phyloP scores from a whole-genome alignment of 2,113 vertebrate species.

The Lophotis ruficrista region DNA sequence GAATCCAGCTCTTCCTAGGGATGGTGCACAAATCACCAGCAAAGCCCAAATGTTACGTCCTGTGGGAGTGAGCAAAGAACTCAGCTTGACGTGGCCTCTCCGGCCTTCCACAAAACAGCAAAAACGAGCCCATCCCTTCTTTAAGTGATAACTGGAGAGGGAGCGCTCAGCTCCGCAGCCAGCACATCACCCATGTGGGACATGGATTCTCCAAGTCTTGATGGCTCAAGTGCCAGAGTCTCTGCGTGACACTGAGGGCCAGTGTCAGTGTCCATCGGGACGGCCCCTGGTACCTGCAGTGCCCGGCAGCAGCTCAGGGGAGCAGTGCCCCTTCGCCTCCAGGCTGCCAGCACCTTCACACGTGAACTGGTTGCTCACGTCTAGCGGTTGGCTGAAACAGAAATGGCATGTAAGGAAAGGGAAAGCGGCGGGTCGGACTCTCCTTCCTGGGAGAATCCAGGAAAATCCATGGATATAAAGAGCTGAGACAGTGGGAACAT shows the following conservation, averaged over 20 bases:
- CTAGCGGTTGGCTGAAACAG: neutral
- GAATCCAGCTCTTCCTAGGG: neutral
- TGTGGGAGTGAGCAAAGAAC: neutral
- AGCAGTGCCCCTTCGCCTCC: neutral
- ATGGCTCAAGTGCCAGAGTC: neutral
- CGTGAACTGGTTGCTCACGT: neutral
- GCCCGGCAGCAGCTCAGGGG: neutral
- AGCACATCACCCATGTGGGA: neutral
- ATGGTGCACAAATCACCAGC: neutral
- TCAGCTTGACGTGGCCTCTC: neutral
- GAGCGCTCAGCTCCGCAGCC: neutral
- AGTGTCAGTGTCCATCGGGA: rapidly evolving
- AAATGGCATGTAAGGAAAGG: neutral
- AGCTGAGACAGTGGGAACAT: neutral
- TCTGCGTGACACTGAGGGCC: neutral
- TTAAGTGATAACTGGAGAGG: neutral
- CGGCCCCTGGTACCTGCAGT: neutral
- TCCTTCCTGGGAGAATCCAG: neutral
- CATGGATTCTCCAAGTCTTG: neutral
- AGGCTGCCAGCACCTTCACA: neutral
- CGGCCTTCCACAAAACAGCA: neutral
- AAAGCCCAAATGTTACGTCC: neutral
- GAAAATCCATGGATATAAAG: neutral
- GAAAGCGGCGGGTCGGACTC: neutral
- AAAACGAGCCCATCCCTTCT: neutral